Conservation (phyloP, 1,140 invertebrate species). For the Trichomalopsis sarcophagae region DNA sequence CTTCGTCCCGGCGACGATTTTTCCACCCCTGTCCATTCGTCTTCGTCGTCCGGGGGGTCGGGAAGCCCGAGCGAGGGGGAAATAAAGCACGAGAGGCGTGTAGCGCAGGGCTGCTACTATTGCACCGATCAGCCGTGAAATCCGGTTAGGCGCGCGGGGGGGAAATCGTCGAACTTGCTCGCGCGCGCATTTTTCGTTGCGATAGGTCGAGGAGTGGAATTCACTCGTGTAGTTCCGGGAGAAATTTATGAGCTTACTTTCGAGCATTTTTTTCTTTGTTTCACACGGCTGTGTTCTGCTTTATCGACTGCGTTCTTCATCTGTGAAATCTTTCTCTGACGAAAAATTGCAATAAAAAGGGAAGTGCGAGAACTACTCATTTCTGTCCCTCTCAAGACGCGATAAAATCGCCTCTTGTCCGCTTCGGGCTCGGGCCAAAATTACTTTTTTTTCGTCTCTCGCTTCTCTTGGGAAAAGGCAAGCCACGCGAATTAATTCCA, state of each 20-base stretch:
- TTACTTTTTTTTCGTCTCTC: background rate
- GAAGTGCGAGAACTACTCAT: too few species aligned
- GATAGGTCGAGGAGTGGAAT: background rate
- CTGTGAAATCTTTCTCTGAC: background rate
- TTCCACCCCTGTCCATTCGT: constrained; percentile 8
- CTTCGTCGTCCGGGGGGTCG: background rate
- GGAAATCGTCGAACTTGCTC: constrained; percentile 17
- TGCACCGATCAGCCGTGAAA: constrained; percentile 49
- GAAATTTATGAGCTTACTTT: constrained; percentile 7
- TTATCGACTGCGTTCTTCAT: background rate
- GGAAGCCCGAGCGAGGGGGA: constrained; percentile 11
- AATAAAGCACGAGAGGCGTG: background rate
- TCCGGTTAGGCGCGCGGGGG: constrained; percentile 52
- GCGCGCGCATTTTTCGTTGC: background rate
- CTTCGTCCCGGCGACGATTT: background rate
- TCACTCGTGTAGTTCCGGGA: background rate
- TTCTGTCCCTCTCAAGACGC: background rate
- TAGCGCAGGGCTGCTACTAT: background rate
- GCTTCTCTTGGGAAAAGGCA: background rate
- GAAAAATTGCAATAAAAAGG: background rate
- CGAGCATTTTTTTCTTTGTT: background rate
- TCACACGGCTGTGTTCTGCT: background rate
- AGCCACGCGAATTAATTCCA: constrained; percentile 60
- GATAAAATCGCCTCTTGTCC: background rate
- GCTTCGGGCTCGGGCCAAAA: background rate